These are phyloP conservation scores for Torymus auratus DNA, from an alignment of 2,888 invertebrate genomes.

Conservation along the genomic window DNA sequence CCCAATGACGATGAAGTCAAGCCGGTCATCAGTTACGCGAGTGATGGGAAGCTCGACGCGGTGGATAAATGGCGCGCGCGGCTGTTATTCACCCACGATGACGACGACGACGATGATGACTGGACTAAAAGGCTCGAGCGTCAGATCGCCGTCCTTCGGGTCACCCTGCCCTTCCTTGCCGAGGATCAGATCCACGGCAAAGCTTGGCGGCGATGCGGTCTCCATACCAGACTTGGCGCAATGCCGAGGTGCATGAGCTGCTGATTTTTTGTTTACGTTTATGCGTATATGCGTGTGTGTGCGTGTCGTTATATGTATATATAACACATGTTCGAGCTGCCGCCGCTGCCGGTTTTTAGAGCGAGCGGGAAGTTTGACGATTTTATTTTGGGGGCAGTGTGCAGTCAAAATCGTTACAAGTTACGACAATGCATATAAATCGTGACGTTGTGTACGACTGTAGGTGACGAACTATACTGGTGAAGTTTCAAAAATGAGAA, in stretches of 20 bases:
- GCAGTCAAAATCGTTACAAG: too few relatives aligned
- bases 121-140: conserved; percentile 34
- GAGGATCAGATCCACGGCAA: conserved; percentile 61
- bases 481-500: too few relatives aligned
- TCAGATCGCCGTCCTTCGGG: conserved; percentile 57
- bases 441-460: too few relatives aligned
- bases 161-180: conserved; percentile 61
- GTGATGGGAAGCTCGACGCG: conserved; percentile 3
- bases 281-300: neutral
- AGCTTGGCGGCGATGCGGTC: conserved; percentile 58
- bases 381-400: too few relatives aligned
- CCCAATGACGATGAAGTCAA: neutral
- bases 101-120: neutral
- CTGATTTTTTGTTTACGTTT: neutral
- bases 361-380: too few relatives aligned
- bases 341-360: too few relatives aligned
- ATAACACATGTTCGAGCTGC: too few relatives aligned
- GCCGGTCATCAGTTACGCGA: neutral
- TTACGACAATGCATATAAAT: too few relatives aligned
- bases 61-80: conserved; percentile 49
- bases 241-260: conserved; percentile 51
- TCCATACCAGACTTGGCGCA: conserved; percentile 59
- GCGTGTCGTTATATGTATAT: too few relatives aligned
- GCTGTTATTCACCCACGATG: conserved; percentile 6
- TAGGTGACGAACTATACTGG: too few relatives aligned